Conservation (phyloP, 1,140 invertebrate genomes). For the Ladona fulva region DNA sequence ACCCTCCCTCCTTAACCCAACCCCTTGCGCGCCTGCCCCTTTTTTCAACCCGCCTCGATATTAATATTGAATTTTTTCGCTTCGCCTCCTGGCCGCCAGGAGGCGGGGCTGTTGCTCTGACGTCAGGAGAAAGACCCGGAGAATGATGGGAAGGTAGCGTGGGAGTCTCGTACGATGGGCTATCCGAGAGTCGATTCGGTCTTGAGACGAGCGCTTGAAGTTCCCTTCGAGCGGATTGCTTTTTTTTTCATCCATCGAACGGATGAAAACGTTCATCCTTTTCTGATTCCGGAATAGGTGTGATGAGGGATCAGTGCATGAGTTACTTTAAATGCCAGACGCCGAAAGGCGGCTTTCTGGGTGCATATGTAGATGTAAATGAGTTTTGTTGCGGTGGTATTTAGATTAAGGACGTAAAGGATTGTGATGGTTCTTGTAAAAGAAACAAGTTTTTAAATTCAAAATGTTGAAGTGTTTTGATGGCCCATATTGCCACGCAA, state of each 20-base stretch:
- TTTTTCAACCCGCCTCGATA: constrained; percentile 30
- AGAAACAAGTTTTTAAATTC: too few relatives aligned
- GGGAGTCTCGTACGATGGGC: not conserved
- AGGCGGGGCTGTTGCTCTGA: constrained; percentile 24
- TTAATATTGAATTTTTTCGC: constrained; percentile 38
- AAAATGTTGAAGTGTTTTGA: too few relatives aligned
- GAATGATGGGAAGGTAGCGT: not conserved
- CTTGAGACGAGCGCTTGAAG: not conserved
- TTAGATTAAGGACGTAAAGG: too few relatives aligned
- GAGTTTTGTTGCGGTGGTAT: too few relatives aligned
- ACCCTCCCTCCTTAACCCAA: not conserved
- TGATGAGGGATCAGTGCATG: too few relatives aligned
- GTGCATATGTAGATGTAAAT: too few relatives aligned
- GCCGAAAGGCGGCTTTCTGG: too few relatives aligned
- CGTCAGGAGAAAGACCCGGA: constrained; percentile 18
- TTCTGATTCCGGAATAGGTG: too few relatives aligned
- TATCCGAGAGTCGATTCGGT: not conserved
- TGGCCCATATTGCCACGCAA: too few relatives aligned
- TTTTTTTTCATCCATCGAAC: not conserved
- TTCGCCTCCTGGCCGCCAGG: not conserved
- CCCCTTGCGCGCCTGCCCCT: not conserved
- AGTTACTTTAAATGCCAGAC: too few relatives aligned
- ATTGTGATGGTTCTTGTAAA: too few relatives aligned
- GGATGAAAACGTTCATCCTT: not conserved
- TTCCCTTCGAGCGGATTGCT: not conserved